Evolutionary conservation across 2,113 vertebrate species (phyloP).

Genomic region (Haliaeetus leucogaster): DNA sequence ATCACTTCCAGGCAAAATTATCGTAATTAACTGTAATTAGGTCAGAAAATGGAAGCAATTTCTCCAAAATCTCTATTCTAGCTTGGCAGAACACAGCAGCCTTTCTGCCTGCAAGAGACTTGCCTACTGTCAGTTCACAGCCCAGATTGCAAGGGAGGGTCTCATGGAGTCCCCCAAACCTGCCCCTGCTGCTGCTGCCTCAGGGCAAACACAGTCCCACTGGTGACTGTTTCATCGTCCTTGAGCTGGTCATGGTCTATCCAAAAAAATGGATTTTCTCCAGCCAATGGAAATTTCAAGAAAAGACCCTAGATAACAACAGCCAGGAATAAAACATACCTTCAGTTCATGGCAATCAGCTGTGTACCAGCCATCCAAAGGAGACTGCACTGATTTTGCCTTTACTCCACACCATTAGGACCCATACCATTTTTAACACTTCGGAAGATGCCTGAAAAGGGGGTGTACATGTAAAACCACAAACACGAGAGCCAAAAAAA

Average conservation of each 20-base stretch:
- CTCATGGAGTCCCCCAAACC: not conserved
- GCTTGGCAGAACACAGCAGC: not conserved
- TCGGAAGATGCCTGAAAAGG: not conserved
- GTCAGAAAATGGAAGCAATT: constrained; percentile 23
- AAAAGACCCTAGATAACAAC: not conserved
- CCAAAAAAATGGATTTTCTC: not conserved
- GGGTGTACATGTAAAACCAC: not conserved
- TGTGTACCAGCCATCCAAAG: not conserved
- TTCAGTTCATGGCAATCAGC: not conserved
- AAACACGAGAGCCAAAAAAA: fast-evolving
- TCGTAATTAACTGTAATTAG: not conserved
- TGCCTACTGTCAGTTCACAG: not conserved
- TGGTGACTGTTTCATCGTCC: not conserved
- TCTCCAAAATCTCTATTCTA: not conserved
- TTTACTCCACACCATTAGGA: not conserved
- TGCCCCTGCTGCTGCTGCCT: not conserved
- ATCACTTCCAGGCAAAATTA: constrained; percentile 10
- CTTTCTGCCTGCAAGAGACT: not conserved
- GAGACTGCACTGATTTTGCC: not conserved
- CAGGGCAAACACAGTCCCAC: not conserved
- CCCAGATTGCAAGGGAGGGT: not conserved
- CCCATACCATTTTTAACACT: not conserved
- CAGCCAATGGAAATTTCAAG: not conserved
- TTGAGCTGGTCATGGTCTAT: not conserved
- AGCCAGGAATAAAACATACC: not conserved